Percentiles rank a stretch among this genome's conserved stretches.
Conservation (phyloP, 37 sponge, comb jelly and placozoan genomes). For the Crambe crambe region DNA sequence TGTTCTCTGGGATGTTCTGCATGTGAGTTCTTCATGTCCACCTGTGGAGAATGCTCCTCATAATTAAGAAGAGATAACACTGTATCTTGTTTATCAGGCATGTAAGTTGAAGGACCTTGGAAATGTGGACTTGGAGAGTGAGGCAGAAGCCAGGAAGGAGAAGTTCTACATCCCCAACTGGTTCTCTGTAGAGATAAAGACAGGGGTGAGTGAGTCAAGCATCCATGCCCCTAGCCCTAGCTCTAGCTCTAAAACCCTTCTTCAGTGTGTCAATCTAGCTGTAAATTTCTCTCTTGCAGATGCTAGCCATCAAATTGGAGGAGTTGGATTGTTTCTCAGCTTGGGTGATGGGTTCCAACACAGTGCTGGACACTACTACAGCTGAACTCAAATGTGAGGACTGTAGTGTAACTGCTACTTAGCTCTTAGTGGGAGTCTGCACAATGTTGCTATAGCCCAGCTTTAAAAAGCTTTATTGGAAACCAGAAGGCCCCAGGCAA, state of each 20-base stretch:
- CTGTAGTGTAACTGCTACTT: no score
- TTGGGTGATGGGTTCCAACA: conserved; percentile 62
- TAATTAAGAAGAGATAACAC: neutral
- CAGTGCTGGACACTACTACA: conserved; percentile 9
- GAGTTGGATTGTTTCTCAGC: conserved; percentile 75
- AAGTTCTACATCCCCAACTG: conserved; percentile 90
- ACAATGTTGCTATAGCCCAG: no score
- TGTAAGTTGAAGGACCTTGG: conserved; percentile 73
- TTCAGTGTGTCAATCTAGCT: no score
- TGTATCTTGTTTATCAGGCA: conserved; percentile 29
- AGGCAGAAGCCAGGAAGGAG: conserved; percentile 61
- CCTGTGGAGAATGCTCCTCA: no score
- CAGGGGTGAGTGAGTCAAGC: conserved; percentile 91
- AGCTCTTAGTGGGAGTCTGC: no score
- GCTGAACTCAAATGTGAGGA: conserved; percentile 60
- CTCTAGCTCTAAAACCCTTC: no score
- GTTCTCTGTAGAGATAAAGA: conserved; percentile 92
- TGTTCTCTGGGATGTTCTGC: conserved; percentile 81
- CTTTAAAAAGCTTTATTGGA: no score
- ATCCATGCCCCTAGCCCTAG: no score
- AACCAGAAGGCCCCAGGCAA: no score
- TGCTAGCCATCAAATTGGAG: conserved; percentile 67
- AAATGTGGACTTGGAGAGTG: conserved; percentile 85
- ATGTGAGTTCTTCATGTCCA: conserved; percentile 32
- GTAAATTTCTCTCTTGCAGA: conserved; percentile 23